Conservation (phyloP, 2,888 invertebrate genomes). For the Thymelicus sylvestris region DNA sequence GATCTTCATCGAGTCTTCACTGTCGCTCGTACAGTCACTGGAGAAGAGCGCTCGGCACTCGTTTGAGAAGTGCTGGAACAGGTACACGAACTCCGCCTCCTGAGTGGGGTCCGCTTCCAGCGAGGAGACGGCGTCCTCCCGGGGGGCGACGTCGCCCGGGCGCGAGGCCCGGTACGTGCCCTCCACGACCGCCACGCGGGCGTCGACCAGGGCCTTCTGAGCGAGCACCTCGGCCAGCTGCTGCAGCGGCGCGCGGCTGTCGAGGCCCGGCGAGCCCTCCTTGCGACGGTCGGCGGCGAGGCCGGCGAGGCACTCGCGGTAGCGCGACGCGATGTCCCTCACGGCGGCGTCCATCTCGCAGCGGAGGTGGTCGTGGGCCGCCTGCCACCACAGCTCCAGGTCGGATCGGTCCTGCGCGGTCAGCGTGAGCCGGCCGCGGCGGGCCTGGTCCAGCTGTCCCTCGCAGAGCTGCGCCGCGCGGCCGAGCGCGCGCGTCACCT, state of each 20-base stretch:
- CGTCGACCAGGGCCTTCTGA: slow-evolving; percentile 90
- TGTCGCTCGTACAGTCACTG: slow-evolving; percentile 83
- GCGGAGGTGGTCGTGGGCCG: slow-evolving; percentile 88
- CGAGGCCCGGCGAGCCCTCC: slow-evolving; percentile 57
- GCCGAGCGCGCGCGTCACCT: slow-evolving; percentile 89
- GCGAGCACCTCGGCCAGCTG: slow-evolving; percentile 90
- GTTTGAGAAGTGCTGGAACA: slow-evolving; percentile 86
- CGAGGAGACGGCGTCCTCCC: slow-evolving; percentile 72
- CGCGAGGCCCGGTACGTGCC: slow-evolving; percentile 79
- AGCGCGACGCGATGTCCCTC: slow-evolving; percentile 87
- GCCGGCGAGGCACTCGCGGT: slow-evolving; percentile 86
- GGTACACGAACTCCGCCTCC: slow-evolving; percentile 88
- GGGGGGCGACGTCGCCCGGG: slow-evolving; percentile 53
- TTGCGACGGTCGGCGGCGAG: slow-evolving; percentile 57
- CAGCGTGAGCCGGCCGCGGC: slow-evolving; percentile 85
- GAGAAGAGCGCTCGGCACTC: slow-evolving; percentile 86
- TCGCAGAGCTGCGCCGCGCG: slow-evolving; percentile 89
- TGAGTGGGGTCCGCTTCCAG: slow-evolving; percentile 84
- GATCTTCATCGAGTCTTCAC: slow-evolving; percentile 84
- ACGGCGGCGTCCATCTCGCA: slow-evolving; percentile 90
- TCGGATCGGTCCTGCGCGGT: slow-evolving; percentile 88
- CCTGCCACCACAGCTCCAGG: slow-evolving; percentile 90
- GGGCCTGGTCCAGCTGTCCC: slow-evolving; percentile 81
- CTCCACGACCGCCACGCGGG: slow-evolving; percentile 88
- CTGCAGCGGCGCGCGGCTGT: slow-evolving; percentile 67